A percentile compares a stretch with the other conserved stretches of the same genome.
phyloP scores from a whole-genome alignment of 2,797 vertebrate species.

The Momotus momota region DNA sequence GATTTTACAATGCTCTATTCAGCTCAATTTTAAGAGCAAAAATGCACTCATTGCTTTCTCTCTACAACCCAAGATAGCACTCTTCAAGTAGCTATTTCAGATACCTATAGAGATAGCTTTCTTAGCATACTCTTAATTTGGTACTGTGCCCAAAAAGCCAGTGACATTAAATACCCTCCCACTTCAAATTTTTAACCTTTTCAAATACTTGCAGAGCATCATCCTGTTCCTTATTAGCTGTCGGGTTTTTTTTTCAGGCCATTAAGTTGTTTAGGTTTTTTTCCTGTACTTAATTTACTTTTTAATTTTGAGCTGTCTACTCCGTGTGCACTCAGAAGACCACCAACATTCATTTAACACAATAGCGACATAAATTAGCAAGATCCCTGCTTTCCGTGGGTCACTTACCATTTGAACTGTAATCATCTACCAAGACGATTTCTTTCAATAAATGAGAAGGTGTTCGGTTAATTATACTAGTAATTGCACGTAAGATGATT shows the following conservation, averaged over 20 bases:
- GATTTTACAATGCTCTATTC: neutral
- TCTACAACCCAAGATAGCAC: neutral
- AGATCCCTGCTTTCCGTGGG: neutral
- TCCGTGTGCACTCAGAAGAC: neutral
- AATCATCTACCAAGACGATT: slow-evolving; percentile 86
- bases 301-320: neutral
- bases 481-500: slow-evolving; percentile 80
- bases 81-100: neutral
- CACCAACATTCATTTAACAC: neutral
- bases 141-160: neutral
- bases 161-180: neutral
- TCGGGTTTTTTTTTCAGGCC: neutral
- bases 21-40: neutral
- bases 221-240: neutral
- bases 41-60: neutral
- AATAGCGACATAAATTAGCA: neutral
- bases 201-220: neutral
- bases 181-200: neutral
- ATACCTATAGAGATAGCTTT: neutral
- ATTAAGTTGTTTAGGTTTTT: neutral
- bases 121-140: neutral
- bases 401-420: slow-evolving; percentile 79
- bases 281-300: neutral
- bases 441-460: slow-evolving; percentile 80
- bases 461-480: slow-evolving; percentile 81